Percentiles rank a stretch among this genome's conserved stretches.
Evolutionary conservation across 2,888 invertebrate genomes (phyloP).

Genomic region (Chymomyza amoena): DNA sequence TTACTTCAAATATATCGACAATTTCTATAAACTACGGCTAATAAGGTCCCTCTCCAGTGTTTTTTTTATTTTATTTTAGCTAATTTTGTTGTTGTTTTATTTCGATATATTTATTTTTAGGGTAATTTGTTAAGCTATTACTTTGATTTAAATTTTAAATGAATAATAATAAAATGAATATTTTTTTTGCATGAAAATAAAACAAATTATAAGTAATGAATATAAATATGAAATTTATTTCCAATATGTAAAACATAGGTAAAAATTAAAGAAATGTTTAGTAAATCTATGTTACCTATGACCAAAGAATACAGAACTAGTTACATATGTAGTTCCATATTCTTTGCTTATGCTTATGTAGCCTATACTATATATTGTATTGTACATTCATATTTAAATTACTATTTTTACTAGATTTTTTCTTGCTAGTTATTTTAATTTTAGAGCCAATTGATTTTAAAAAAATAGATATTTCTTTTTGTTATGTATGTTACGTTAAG

Average conservation of each 20-base stretch:
- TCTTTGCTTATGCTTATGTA: conserved; percentile 52
- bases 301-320: too few species aligned
- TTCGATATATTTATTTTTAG: conserved; percentile 6
- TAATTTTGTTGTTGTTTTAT: conserved; percentile 4
- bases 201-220: conserved; percentile 29
- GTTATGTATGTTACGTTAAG: background rate
- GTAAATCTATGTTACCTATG: conserved; percentile 28
- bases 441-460: background rate
- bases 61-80: conserved; percentile 35
- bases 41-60: conserved; percentile 79
- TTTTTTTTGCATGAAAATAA: conserved; percentile 41
- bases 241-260: conserved; percentile 17
- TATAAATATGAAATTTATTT: conserved; percentile 48
- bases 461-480: conserved; percentile 3
- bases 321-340: too few species aligned
- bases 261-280: conserved; percentile 19
- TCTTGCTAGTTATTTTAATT: conserved; percentile 28
- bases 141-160: background rate
- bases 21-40: conserved; percentile 59
- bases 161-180: background rate
- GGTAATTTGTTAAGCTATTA: background rate
- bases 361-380: conserved; percentile 40
- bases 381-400: conserved; percentile 25
- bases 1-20: conserved; percentile 8
- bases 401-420: conserved; percentile 60